Base-by-base conservation (phyloP, 2,797 vertebrate species). In the Tachyglossus aculeatus region DNA sequence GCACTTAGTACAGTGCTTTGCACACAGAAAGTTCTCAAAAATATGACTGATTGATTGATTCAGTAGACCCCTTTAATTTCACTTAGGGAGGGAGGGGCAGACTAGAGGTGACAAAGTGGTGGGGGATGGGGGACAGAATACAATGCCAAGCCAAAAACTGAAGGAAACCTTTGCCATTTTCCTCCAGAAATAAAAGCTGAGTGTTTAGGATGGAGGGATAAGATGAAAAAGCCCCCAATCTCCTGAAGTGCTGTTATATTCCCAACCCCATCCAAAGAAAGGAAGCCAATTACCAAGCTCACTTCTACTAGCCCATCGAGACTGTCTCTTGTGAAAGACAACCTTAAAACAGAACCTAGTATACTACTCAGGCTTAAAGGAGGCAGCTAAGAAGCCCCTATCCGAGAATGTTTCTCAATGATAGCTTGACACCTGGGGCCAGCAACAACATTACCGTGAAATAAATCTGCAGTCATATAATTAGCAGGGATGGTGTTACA, bases 391-490 rank as follows among this genome's bases (percentile, higher is more conserved):
- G 83, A 71, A 80, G 77, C 53, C 78, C 73, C 18, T 63, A 83
- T 84, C 47, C n/a, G 55, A 85, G 52, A 45, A 74, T 85, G 78
- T 45, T 84, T 88, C 16, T 71, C 74, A 61, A 77, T 58, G 78
- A 88, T 75, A 86, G 58, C 7, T 65, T 74, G 68, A 64, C 63
- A 85, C 89, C 88, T 14, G 74, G 83, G 86, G 86, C 80, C 76
- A 88, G 78, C 74, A 72, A 60, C 84, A 87, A 84, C 82, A 82
- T 68, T 75, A 81, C 81, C 75, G 68, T 75, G 78, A 86, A 88
- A 89, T 88, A 90, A 89, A 85, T 89, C 79, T 86, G 85, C 78
- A 78, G 73, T 67, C 72, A 84, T 89, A 85, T 69, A 89, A 88
- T 90, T 88, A 86, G 81, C 77, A 70, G 57, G 54, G 50, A 80